Percentiles rank a stretch among this genome's conserved stretches.
phyloP scores from a whole-genome alignment of 2,797 vertebrate genomes.

The Australoheros facetus region DNA sequence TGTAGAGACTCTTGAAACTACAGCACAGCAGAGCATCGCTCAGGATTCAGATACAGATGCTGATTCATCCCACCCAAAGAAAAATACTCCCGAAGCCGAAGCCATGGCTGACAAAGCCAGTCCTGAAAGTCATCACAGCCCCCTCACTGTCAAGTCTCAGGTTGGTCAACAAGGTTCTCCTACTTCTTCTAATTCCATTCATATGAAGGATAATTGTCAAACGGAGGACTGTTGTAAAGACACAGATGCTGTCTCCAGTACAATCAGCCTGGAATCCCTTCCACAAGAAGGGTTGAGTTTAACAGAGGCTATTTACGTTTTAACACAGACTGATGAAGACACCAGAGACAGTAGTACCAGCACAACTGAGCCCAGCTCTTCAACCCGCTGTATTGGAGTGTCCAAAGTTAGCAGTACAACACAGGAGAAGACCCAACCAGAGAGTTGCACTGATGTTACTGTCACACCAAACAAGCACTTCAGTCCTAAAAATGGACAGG shows the following conservation, averaged over 20 bases:
- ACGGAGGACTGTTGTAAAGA: slow-evolving; percentile 48
- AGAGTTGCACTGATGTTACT: background rate
- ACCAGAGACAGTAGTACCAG: background rate
- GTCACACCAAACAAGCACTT: slow-evolving; percentile 58
- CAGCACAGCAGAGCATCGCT: background rate
- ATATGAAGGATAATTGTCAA: background rate
- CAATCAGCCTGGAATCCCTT: slow-evolving; percentile 65
- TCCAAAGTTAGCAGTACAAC: slow-evolving; percentile 70
- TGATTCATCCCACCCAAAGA: background rate
- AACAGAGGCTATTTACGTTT: slow-evolving; percentile 60
- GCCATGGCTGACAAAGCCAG: background rate
- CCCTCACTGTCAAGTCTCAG: background rate
- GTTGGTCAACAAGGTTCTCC: slow-evolving; percentile 16
- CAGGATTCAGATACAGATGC: slow-evolving; percentile 4
- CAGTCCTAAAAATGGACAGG: slow-evolving; percentile 67
- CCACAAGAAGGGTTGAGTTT: slow-evolving; percentile 67
- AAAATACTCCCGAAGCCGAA: background rate
- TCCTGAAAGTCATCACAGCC: background rate
- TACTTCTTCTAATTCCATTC: slow-evolving; percentile 11
- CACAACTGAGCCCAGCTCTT: slow-evolving; percentile 23
- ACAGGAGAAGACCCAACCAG: slow-evolving; percentile 34
- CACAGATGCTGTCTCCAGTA: slow-evolving; percentile 76
- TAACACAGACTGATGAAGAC: slow-evolving; percentile 47
- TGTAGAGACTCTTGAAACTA: background rate
- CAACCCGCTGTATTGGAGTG: slow-evolving; percentile 33